phyloP scores from a whole-genome alignment of 1,140 invertebrate species.

The Bicyclus anynana region DNA sequence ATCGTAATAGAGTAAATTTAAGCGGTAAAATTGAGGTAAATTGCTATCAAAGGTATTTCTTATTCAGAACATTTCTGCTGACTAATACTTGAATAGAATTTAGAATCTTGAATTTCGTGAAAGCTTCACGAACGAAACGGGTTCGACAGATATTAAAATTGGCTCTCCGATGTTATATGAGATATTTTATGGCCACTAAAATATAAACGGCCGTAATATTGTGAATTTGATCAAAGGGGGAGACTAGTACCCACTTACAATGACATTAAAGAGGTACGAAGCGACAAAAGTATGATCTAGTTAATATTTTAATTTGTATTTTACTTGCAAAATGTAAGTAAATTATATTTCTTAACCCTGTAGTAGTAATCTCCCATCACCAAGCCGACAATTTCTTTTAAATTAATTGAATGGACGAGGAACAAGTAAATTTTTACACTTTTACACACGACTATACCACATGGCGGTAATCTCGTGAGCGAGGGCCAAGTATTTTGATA shows the following conservation, averaged over 20 bases:
- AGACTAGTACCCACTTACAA: neutral
- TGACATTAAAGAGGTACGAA: neutral
- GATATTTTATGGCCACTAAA: neutral
- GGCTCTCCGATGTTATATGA: neutral
- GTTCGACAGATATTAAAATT: neutral
- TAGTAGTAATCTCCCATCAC: no score
- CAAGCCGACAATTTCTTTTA: no score
- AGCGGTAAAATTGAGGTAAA: neutral
- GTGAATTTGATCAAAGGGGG: neutral
- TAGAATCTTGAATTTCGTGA: neutral
- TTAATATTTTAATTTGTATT: no score
- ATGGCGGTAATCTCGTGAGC: no score
- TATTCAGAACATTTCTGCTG: neutral
- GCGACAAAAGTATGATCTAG: neutral
- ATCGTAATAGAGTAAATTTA: neutral
- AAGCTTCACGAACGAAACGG: neutral
- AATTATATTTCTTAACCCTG: no score
- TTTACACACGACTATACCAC: no score
- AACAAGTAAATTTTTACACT: no score
- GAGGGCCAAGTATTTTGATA: no score
- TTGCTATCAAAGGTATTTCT: neutral
- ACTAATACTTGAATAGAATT: neutral
- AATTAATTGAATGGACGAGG: no score
- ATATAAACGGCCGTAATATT: neutral
- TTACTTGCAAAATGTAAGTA: no score